A percentile compares a stretch with the other conserved stretches of the same genome.
phyloP scores from a whole-genome alignment of 2,888 invertebrate genomes.

The Melinopterus prodromus region DNA sequence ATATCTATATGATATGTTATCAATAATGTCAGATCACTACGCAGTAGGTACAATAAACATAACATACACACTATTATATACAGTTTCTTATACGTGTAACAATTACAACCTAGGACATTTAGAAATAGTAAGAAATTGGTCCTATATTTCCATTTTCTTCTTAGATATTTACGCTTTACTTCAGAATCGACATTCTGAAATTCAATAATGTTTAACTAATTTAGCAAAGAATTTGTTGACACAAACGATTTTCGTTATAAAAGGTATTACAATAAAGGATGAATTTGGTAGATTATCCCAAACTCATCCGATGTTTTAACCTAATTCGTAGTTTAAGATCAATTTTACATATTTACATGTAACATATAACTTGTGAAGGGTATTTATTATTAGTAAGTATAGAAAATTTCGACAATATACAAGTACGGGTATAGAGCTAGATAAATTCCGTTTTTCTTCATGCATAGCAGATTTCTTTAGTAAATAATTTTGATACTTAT shows the following conservation, averaged over 20 bases:
- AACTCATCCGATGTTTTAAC: no score
- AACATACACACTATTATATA: constrained; percentile 24
- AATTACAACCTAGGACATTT: constrained; percentile 42
- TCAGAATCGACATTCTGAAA: constrained; percentile 42
- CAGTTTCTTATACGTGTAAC: constrained; percentile 24
- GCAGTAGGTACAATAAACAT: constrained; percentile 13
- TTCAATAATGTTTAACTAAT: constrained; percentile 26
- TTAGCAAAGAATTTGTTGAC: not conserved
- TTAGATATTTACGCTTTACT: constrained; percentile 43
- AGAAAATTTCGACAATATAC: constrained; percentile 9
- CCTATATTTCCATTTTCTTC: constrained; percentile 55
- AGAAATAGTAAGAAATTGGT: constrained; percentile 60
- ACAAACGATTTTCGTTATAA: no score
- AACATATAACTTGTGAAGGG: not conserved
- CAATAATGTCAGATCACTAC: constrained; percentile 30
- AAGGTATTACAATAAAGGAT: constrained; percentile 5
- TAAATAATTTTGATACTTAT: constrained; percentile 35
- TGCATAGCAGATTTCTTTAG: constrained; percentile 51
- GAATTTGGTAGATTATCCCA: not conserved
- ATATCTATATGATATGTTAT: constrained; percentile 38
- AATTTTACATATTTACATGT: constrained; percentile 8
- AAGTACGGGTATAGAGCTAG: constrained; percentile 28
- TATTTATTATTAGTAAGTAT: not conserved
- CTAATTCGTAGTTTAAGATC: constrained; percentile 10
- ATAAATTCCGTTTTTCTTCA: constrained; percentile 51